phyloP scores from a whole-genome alignment of 2,797 vertebrate genomes.

The Microctenopoma stevenorrisi region DNA sequence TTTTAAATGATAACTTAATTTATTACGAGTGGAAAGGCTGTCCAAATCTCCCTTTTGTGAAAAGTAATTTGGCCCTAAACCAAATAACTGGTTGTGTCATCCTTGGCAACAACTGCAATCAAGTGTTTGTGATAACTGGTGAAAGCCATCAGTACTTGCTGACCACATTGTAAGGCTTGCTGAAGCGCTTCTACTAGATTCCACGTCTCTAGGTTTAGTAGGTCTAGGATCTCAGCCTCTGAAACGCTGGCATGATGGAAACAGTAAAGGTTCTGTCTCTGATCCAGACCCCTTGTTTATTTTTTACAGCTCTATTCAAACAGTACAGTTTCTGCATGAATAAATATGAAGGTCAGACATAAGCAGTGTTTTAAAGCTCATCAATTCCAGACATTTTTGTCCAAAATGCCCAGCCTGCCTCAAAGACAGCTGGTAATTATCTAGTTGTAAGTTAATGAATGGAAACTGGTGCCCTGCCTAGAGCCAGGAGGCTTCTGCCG shows the following conservation, averaged over 20 bases:
- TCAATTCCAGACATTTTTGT: conserved; percentile 49
- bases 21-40: too few relatives aligned
- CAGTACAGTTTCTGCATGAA: conserved; percentile 62
- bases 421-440: conserved; percentile 67
- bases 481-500: conserved; percentile 44
- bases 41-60: too few relatives aligned
- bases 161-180: conserved; percentile 32
- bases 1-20: too few relatives aligned
- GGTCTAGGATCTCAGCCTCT: conserved; percentile 58
- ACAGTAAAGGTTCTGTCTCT: conserved; percentile 59
- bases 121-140: not conserved
- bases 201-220: conserved; percentile 54
- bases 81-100: too few relatives aligned
- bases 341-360: conserved; percentile 44
- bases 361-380: conserved; percentile 47
- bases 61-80: too few relatives aligned
- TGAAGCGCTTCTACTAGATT: conserved; percentile 37
- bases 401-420: conserved; percentile 37
- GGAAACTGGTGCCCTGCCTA: conserved; percentile 68
- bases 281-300: conserved; percentile 69
- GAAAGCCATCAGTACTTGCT: conserved; percentile 28
- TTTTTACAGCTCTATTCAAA: conserved; percentile 65
- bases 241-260: conserved; percentile 57
- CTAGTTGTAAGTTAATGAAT: conserved; percentile 78
- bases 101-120: too few relatives aligned